Conservation (phyloP, 1,140 invertebrate genomes). For the Drosophila sucinea region DNA sequence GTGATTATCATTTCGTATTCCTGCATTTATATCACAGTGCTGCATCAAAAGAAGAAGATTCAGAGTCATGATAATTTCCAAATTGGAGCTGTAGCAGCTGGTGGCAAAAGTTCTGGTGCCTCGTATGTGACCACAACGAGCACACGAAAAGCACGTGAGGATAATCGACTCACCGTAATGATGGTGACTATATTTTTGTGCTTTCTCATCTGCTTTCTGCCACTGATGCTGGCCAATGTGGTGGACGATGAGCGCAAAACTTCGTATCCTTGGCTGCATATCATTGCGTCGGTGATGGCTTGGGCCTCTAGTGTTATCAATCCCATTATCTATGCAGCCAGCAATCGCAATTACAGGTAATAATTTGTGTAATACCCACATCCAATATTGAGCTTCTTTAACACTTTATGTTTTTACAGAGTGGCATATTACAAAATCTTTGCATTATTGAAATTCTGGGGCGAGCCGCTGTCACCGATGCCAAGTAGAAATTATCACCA, state of each 20-base stretch:
- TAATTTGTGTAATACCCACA: not conserved
- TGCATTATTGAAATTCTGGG: conserved; percentile 78
- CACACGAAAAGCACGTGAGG: conserved; percentile 85
- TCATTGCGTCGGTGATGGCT: conserved; percentile 91
- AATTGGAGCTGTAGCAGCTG: conserved; percentile 41
- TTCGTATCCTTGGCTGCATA: conserved; percentile 89
- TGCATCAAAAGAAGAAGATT: conserved; percentile 88
- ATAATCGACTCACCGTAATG: conserved; percentile 90
- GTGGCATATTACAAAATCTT: conserved; percentile 80
- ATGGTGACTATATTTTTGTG: conserved; percentile 94
- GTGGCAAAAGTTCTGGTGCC: conserved; percentile 53
- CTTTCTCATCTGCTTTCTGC: conserved; percentile 92
- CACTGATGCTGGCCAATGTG: conserved; percentile 93
- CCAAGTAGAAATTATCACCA: conserved; percentile 80
- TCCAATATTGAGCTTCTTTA: not conserved
- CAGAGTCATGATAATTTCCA: conserved; percentile 73
- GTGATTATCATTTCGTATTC: conserved; percentile 93
- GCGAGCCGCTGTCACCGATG: conserved; percentile 78
- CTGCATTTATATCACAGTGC: conserved; percentile 92
- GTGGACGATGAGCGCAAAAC: conserved; percentile 88
- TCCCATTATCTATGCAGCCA: conserved; percentile 93
- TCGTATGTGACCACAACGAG: conserved; percentile 67
- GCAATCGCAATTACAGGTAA: conserved; percentile 90
- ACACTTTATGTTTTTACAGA: conserved; percentile 33
- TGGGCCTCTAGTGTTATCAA: conserved; percentile 95